phyloP scores from a whole-genome alignment of 2,888 invertebrate species.

The Lithodes maja region DNA sequence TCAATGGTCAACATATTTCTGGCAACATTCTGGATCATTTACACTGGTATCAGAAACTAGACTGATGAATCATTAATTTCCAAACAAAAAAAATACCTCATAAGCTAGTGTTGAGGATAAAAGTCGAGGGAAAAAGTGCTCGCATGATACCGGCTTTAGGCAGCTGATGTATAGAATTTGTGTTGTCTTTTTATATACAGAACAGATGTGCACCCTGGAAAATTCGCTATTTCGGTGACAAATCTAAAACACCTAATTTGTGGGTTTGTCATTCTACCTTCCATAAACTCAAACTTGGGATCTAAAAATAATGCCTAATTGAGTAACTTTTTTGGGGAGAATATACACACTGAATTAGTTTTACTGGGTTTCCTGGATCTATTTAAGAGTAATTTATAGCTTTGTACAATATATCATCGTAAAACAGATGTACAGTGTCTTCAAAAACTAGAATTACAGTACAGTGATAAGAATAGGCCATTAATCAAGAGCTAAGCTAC shows the following conservation, averaged over 20 bases:
- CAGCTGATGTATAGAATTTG: conserved; percentile 8
- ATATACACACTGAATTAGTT: not conserved
- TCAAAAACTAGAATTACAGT: conserved; percentile 2
- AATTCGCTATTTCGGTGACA: not conserved
- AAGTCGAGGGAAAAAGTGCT: no score
- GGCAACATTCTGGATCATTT: no score
- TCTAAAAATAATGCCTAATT: not conserved
- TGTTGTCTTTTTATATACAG: conserved; percentile 1
- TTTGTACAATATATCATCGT: conserved; percentile 4
- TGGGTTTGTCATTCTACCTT: not conserved
- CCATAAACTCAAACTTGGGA: not conserved
- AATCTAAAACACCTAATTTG: not conserved
- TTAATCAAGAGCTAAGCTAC: not conserved
- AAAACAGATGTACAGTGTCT: not conserved
- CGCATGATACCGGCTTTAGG: not conserved
- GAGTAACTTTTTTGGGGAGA: not conserved
- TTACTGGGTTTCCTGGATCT: not conserved
- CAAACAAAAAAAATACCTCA: no score
- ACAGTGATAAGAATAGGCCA: not conserved
- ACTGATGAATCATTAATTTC: no score
- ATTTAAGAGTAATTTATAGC: not conserved
- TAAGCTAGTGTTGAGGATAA: no score
- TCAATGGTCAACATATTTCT: no score
- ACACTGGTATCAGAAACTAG: no score
- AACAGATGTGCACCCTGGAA: conserved; percentile 7